Conservation (phyloP, 2,888 invertebrate species). For the Nomada lathburiana region DNA sequence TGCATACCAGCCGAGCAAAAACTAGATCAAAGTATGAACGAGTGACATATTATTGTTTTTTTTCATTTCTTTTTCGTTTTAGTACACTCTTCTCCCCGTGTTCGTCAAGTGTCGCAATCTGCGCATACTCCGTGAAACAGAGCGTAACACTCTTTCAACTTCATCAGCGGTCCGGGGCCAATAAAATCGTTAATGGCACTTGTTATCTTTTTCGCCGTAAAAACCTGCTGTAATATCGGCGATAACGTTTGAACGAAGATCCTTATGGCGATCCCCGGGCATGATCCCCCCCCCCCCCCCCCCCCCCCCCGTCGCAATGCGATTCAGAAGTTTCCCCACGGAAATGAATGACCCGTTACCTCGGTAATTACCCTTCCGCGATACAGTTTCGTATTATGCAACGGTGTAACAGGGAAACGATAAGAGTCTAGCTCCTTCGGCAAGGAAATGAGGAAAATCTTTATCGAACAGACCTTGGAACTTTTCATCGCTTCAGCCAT, state of each 20-base stretch:
- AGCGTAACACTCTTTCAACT: slow-evolving; percentile 2
- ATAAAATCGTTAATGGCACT: slow-evolving; percentile 30
- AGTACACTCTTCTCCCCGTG: background rate
- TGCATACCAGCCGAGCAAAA: background rate
- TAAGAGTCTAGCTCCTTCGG: slow-evolving; percentile 8
- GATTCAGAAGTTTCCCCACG: slow-evolving; percentile 31
- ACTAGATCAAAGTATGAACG: background rate
- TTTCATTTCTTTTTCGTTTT: no score
- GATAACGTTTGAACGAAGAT: slow-evolving; percentile 33
- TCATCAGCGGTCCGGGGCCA: slow-evolving; percentile 33
- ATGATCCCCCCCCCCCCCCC: background rate
- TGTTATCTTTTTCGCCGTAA: slow-evolving; percentile 25
- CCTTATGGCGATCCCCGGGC: background rate
- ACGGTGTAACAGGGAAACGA: slow-evolving; percentile 25
- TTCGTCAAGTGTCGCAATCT: background rate
- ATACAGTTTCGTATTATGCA: slow-evolving; percentile 32
- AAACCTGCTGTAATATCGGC: slow-evolving; percentile 25
- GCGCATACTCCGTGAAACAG: slow-evolving; percentile 7
- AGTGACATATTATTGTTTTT: background rate
- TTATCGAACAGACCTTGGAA: slow-evolving; percentile 17
- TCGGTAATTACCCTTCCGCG: slow-evolving; percentile 44
- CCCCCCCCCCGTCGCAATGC: background rate
- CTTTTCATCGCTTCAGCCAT: background rate
- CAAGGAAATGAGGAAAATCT: slow-evolving; percentile 22
- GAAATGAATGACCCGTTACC: slow-evolving; percentile 52